phyloP scores from a whole-genome alignment of 2,113 vertebrate genomes.

The Microtus montanus region DNA sequence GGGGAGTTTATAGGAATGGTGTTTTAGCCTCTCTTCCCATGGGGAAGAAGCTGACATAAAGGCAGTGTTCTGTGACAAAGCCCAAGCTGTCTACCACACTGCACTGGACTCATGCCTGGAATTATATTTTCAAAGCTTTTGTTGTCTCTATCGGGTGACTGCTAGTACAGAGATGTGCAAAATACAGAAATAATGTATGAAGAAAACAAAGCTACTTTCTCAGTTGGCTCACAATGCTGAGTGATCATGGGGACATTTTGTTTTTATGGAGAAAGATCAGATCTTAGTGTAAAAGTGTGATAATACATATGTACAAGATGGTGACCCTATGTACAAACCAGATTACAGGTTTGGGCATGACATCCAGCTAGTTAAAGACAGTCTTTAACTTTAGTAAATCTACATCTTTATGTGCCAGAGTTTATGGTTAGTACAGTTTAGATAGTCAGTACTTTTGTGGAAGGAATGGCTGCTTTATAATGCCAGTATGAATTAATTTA shows the following conservation, averaged over 20 bases:
- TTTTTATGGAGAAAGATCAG: not conserved
- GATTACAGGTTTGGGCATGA: not conserved
- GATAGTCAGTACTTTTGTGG: not conserved
- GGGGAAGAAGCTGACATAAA: not conserved
- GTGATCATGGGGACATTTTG: not conserved
- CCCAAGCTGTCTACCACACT: not conserved
- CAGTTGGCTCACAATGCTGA: not conserved
- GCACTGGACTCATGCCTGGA: not conserved
- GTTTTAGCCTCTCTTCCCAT: not conserved
- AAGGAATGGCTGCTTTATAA: not conserved
- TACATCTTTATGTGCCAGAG: not conserved
- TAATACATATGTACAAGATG: not conserved
- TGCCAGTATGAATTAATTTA: not conserved
- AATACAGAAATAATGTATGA: not conserved
- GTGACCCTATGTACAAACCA: not conserved
- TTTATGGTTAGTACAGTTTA: not conserved
- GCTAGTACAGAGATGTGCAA: not conserved
- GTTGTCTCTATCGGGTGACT: not conserved
- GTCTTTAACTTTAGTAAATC: not conserved
- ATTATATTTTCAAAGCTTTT: not conserved
- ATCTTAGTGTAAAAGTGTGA: not conserved
- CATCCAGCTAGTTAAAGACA: not conserved
- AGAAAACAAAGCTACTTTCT: not conserved
- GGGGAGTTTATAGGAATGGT: not conserved
- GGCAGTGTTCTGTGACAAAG: not conserved